Evolutionary conservation across 2,888 invertebrate species (phyloP).

Genomic region (Tetrapedia diversipes): DNA sequence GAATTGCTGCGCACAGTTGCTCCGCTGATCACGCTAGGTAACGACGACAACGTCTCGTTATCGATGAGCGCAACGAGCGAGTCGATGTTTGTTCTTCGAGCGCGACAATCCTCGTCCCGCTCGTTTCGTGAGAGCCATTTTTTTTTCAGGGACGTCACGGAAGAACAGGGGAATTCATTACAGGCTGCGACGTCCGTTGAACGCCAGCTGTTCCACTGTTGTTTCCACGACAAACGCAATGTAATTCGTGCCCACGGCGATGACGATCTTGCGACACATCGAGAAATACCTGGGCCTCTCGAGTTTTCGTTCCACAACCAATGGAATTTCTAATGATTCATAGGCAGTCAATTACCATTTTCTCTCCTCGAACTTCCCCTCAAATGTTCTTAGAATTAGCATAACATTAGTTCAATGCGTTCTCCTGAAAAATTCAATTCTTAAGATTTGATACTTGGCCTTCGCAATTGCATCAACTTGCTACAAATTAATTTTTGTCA

Average conservation of each 20-base stretch:
- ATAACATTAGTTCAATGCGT: no score
- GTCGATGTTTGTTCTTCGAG: slow-evolving; percentile 5
- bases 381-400: no score
- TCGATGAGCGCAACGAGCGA: slow-evolving; percentile 6
- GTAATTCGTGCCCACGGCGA: slow-evolving; percentile 42
- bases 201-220: slow-evolving; percentile 37
- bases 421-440: not conserved
- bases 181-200: slow-evolving; percentile 28
- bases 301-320: not conserved
- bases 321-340: not conserved
- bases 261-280: slow-evolving; percentile 21
- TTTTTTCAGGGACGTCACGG: slow-evolving; percentile 53
- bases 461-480: no score
- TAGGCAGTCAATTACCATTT: not conserved
- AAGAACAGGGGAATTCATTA: slow-evolving; percentile 48
- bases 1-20: not conserved
- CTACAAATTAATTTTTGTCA: no score
- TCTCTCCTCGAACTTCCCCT: not conserved
- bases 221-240: slow-evolving; percentile 45
- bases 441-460: not conserved
- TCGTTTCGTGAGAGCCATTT: slow-evolving; percentile 28
- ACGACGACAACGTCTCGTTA: not conserved
- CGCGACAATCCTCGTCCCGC: slow-evolving; percentile 15
- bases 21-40: no score
- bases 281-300: slow-evolving; percentile 21